These are phyloP conservation scores for Papilio demoleus DNA, from an alignment of 2,888 invertebrate genomes.

Conservation along the genomic window DNA sequence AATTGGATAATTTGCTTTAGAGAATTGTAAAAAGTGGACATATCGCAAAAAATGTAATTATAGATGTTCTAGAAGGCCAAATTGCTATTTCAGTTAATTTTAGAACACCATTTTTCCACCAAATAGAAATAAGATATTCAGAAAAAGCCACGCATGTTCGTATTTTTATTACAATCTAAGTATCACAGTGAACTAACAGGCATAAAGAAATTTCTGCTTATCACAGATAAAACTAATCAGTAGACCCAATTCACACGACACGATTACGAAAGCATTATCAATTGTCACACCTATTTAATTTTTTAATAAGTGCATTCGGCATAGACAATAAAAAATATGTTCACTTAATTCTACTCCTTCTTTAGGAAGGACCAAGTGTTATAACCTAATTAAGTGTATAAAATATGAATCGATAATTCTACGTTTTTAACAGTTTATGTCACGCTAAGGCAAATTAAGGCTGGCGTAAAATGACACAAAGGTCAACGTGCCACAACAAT, in stretches of 20 bases:
- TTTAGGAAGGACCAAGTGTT: not conserved
- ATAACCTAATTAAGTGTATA: not conserved
- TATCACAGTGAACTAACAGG: not conserved
- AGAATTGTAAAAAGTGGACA: no score
- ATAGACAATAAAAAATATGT: not conserved
- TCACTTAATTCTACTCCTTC: no score
- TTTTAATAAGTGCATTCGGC: conserved; percentile 19
- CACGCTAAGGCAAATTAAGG: conserved; percentile 20
- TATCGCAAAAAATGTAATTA: no score
- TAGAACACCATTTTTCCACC: no score
- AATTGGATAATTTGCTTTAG: no score
- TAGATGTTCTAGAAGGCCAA: no score
- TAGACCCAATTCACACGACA: conserved; percentile 21
- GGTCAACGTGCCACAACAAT: conserved; percentile 13
- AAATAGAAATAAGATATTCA: no score
- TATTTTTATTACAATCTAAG: not conserved
- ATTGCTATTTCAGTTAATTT: no score
- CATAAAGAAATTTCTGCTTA: conserved; percentile 6
- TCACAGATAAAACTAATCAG: conserved; percentile 2
- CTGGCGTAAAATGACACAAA: not conserved
- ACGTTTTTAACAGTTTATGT: conserved; percentile 8
- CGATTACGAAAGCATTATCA: conserved; percentile 21
- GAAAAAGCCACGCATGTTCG: not conserved
- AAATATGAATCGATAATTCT: conserved; percentile 1
- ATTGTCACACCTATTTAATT: conserved; percentile 20